Evolutionary conservation across 2,888 invertebrate species (phyloP).

Genomic region (Toxonevra muliebris): DNA sequence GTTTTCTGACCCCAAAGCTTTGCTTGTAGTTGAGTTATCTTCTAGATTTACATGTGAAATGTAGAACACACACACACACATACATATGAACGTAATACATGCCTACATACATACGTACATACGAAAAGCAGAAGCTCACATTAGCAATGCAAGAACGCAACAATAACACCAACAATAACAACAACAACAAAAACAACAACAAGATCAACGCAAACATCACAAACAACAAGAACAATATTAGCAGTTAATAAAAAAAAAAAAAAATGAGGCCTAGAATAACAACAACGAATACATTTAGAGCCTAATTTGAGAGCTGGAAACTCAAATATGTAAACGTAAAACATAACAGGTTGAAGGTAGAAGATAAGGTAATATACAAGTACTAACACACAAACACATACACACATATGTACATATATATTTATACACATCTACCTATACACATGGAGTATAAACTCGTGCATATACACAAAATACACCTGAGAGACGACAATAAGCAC

Average conservation of each 20-base stretch:
- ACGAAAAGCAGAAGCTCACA: neutral
- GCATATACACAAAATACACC: neutral
- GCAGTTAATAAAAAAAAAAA: too few species aligned
- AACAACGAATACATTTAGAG: too few species aligned
- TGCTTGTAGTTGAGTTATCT: too few species aligned
- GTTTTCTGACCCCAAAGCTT: too few species aligned
- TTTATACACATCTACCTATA: neutral
- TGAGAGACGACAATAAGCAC: too few species aligned
- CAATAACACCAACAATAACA: neutral
- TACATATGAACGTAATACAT: neutral
- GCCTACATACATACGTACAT: neutral
- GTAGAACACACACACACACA: neutral
- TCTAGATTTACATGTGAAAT: too few species aligned
- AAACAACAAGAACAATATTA: neutral
- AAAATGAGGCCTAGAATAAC: too few species aligned
- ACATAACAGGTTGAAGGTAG: too few species aligned
- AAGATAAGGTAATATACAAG: too few species aligned
- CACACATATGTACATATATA: neutral
- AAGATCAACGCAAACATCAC: neutral
- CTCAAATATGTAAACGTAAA: neutral
- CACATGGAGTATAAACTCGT: neutral
- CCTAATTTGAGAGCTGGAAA: neutral
- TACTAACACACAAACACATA: neutral
- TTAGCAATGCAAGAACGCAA: neutral
- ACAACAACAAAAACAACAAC: neutral